These are phyloP conservation scores for Engystomops pustulosus DNA, from an alignment of 2,113 vertebrate genomes.

Conservation along the genomic window DNA sequence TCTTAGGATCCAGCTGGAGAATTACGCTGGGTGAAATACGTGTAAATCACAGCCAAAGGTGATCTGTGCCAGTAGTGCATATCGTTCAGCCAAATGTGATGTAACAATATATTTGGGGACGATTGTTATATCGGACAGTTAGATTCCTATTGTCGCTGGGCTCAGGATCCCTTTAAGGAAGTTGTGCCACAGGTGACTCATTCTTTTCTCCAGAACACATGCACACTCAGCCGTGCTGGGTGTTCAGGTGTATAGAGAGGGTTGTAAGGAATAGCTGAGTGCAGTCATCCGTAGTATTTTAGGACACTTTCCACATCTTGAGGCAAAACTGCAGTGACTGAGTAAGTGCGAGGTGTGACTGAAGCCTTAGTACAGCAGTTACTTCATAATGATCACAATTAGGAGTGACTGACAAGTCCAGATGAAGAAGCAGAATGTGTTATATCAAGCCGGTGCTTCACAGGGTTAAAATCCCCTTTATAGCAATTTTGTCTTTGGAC, in stretches of 20 bases:
- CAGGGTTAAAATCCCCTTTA: too few relatives aligned
- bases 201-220: too few relatives aligned
- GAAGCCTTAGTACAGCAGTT: background rate
- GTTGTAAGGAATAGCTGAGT: too few relatives aligned
- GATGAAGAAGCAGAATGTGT: background rate
- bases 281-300: background rate
- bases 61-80: background rate
- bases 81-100: background rate
- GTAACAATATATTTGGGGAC: background rate
- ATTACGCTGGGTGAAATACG: background rate
- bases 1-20: background rate
- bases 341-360: background rate
- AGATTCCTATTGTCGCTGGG: too few relatives aligned
- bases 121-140: too few relatives aligned
- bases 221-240: too few relatives aligned
- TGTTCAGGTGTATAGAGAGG: too few relatives aligned
- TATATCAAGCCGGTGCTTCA: background rate
- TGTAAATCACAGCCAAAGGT: background rate
- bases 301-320: background rate
- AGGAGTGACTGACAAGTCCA: background rate
- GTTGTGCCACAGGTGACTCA: too few relatives aligned
- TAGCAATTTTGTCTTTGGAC: too few relatives aligned
- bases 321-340: background rate
- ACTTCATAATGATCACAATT: background rate
- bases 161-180: too few relatives aligned